Conservation (phyloP, 2,113 vertebrate species). For the Anser brachyrhynchus region DNA sequence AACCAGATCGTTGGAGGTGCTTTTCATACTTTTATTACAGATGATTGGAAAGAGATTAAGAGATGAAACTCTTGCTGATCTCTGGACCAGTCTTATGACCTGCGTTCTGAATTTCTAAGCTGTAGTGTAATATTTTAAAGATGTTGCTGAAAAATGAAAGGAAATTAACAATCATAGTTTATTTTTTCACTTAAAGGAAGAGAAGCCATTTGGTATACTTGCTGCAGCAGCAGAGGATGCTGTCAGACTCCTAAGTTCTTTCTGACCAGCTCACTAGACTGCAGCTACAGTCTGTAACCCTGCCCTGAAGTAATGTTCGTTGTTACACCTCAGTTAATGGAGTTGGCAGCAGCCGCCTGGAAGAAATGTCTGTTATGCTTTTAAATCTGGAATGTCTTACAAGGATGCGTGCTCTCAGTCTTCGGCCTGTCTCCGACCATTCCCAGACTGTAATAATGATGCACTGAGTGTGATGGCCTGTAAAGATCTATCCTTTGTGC, state of each 20-base stretch:
- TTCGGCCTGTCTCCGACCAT: fast-evolving
- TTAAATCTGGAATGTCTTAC: neutral
- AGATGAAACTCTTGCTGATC: neutral
- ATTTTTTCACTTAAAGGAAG: neutral
- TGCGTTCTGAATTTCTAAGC: neutral
- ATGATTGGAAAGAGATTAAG: neutral
- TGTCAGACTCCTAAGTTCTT: neutral
- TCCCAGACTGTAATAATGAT: neutral
- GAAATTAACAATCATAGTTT: neutral
- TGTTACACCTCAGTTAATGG: neutral
- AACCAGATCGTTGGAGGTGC: neutral
- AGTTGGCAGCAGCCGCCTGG: neutral
- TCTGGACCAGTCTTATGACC: neutral
- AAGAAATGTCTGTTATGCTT: neutral
- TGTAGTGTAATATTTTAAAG: neutral
- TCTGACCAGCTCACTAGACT: neutral
- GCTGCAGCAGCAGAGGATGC: neutral
- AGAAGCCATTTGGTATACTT: neutral
- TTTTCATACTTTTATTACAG: neutral
- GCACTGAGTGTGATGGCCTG: neutral
- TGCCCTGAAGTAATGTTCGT: neutral
- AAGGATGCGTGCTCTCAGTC: neutral
- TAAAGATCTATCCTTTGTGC: neutral
- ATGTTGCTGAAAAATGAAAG: neutral
- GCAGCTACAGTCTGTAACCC: neutral